Evolutionary conservation across 2,797 vertebrate species (phyloP).

Genomic region (Diceros bicornis): DNA sequence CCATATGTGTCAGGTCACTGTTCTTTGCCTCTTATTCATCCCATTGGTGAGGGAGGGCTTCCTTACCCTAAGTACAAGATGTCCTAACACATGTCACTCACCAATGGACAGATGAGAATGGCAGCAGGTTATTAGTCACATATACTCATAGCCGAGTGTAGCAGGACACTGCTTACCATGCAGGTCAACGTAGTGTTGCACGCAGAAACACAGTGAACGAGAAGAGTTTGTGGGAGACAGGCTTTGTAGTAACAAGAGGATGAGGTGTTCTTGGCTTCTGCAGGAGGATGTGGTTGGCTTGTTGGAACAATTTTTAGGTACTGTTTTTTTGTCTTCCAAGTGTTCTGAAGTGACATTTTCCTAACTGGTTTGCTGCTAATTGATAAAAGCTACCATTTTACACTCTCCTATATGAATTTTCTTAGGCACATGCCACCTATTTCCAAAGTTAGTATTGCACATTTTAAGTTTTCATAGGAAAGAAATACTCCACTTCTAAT

Average conservation of each 20-base stretch:
- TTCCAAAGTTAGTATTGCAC: background rate
- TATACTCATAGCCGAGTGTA: background rate
- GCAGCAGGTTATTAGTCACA: background rate
- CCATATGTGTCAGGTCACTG: no score
- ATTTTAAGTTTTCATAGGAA: background rate
- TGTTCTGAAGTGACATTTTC: background rate
- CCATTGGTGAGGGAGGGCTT: background rate
- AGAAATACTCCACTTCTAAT: background rate
- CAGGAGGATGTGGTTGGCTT: background rate
- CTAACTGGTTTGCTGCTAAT: background rate
- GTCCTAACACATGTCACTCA: rapidly evolving
- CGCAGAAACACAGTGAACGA: background rate
- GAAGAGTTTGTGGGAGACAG: background rate
- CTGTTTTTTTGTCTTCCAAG: background rate
- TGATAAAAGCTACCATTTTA: background rate
- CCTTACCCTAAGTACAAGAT: background rate
- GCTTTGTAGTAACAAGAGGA: background rate
- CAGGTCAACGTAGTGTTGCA: background rate
- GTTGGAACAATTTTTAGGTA: background rate
- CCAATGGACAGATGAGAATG: background rate
- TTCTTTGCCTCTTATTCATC: background rate
- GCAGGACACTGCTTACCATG: background rate
- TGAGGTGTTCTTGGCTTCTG: background rate
- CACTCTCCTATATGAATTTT: background rate
- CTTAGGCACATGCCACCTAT: background rate